Base-by-base conservation (phyloP, 2,888 invertebrate genomes). In the Cheilosia vulpina region DNA sequence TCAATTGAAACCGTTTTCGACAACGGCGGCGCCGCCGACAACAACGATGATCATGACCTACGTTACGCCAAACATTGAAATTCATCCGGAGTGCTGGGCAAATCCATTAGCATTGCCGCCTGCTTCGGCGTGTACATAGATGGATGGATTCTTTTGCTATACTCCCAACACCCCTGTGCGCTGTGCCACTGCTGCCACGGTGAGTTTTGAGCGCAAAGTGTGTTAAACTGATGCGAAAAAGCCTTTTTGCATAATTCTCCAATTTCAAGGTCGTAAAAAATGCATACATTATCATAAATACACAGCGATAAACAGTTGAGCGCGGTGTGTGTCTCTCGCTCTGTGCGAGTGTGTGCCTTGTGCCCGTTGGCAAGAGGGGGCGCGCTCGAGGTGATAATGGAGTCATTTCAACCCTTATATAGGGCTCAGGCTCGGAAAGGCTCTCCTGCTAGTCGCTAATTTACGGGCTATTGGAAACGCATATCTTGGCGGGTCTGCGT, bases 201-300 rank as follows among this genome's bases (percentile, higher is more conserved):
- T 69, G 79, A 79, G 43, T 81, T 85, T 81, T 62, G 47, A 85
- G 62, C 31, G 60, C 75, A 81, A 76, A 80, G 72, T 85, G 85
- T 85, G 85, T 71, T 85, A 85, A 85, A 81, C 85, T 81, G 81
- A 85, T 85, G 81, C 81, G 85, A 85, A 85, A 80, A 76, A 55
- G 82, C 82, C 77, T 82, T 82, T 87, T 87, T 82, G 87, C 87
- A 87, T 87, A 87, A 87, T 87, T 87, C 71, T 69, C 72, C 87
- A 82, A 77, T 82, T 87, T 87, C 87, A 87, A 87, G 87, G 87
- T 71, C 87, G 77, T 87, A 87, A 87, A 85, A 87, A 78, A 57
- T 82, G 87, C 87, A 87, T 82, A 87, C 82, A 87, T 87, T 85
- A 85, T 77, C 85, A 81, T 85, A 85, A 85, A 85, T 77, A 81